Evolutionary conservation across 2,113 vertebrate species (phyloP).

Genomic region (Pomatostomus ruficeps): DNA sequence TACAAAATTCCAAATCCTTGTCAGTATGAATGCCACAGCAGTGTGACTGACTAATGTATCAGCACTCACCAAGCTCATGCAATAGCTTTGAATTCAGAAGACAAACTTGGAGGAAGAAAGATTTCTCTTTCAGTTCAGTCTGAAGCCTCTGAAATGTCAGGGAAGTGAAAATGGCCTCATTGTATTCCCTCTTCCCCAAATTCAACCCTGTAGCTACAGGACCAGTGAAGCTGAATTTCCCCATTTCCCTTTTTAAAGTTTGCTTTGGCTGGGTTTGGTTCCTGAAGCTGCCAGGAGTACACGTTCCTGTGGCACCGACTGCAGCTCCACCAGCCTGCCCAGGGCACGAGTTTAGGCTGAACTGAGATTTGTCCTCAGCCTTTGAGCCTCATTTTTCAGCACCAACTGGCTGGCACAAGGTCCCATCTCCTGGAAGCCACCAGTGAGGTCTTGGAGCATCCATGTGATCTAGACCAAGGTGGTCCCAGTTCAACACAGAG

Average conservation of each 20-base stretch:
- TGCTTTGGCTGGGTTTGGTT: not conserved
- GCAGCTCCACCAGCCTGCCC: not conserved
- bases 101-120: not conserved
- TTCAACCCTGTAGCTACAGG: not conserved
- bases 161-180: not conserved
- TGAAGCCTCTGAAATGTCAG: not conserved
- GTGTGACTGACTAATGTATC: not conserved
- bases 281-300: not conserved
- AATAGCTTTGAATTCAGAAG: not conserved
- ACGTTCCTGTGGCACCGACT: not conserved
- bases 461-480: not conserved
- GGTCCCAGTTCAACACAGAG: not conserved
- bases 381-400: not conserved
- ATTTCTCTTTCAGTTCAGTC: not conserved
- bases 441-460: not conserved
- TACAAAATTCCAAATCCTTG: not conserved
- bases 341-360: accelerated
- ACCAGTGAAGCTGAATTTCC: not conserved
- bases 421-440: not conserved
- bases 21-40: not conserved
- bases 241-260: not conserved
- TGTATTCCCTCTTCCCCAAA: not conserved
- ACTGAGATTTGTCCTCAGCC: not conserved
- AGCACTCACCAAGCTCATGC: not conserved
- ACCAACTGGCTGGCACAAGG: not conserved